Evolutionary conservation across 2,888 invertebrate species (phyloP), one percentile per base, ranked within the genome.

Genomic region (Pristionchus arcanus): DNA sequence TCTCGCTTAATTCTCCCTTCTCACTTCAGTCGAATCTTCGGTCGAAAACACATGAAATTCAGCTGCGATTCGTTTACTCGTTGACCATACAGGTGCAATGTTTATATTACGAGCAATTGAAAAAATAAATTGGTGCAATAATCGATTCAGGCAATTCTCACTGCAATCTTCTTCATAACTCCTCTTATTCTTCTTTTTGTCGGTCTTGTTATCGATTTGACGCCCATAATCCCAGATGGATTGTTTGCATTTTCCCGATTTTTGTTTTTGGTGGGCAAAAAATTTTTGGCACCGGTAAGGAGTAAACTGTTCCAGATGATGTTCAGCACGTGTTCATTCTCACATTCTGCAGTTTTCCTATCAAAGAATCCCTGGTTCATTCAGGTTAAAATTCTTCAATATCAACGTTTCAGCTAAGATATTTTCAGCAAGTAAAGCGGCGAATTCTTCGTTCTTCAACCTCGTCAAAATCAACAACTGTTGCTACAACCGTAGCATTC

Each of bases 11-110:
- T 19, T 31, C 31, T 31, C 5, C 28, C 0, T 5, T 15, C 59
- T 59, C 5, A 21, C 59, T 49, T 81, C 81, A 81, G 49, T 53
- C 15, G 49, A 13, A 81, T 49, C 4, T 53, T 19, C 81, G 21
- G 0, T 81, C 81, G n/a, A 81, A 81, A 21, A 81, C 81, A 21
- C 49, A 81, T 28, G 49, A 81, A 28, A 11, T 81, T 25, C 81
- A 81, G 81, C 81, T 81, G 81, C 49, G 81, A 81, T 81, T 81
- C 81, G 28, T 81, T 53, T 81, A 81, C 81, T 49, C 81, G 25
- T 19, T 81, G 49, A 81, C 81, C 19, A 81, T 81, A 53, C 81
- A 81, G 81, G 81, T 81, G n/a, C 34, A 34, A 34, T 34, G 0
- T 0, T 13, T 4, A 34, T 4, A 28, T 81, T n/a, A 42, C 25